Evolutionary conservation across 1,140 invertebrate genomes (phyloP).

Genomic region (Aethina tumida): DNA sequence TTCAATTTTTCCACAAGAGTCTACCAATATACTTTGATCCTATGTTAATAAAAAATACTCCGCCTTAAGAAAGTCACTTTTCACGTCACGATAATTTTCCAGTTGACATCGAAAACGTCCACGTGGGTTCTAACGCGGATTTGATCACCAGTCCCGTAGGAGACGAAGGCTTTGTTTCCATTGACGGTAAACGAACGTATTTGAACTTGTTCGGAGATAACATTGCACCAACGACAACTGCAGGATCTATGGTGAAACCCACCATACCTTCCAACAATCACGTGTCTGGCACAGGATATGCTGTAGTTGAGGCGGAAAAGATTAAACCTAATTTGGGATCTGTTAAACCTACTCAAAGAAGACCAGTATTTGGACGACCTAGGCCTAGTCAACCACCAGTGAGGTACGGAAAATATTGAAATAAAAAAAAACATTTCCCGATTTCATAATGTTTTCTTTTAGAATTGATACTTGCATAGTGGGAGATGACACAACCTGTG

Average conservation of each 20-base stretch:
- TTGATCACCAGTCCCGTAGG: constrained; percentile 68
- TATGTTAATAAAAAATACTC: no score
- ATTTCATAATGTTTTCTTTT: constrained; percentile 9
- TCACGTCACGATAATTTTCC: constrained; percentile 9
- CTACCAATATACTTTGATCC: no score
- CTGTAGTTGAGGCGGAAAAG: constrained; percentile 14
- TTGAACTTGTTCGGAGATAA: constrained; percentile 66
- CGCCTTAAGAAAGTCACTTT: background rate
- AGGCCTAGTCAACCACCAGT: constrained; percentile 54
- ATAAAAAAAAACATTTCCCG: background rate
- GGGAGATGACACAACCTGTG: constrained; percentile 86
- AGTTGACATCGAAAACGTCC: constrained; percentile 33
- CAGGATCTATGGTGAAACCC: constrained; percentile 23
- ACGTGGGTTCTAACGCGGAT: constrained; percentile 36
- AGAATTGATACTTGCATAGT: constrained; percentile 91
- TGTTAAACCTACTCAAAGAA: constrained; percentile 34
- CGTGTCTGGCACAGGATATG: constrained; percentile 20
- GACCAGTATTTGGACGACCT: constrained; percentile 42
- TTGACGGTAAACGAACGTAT: constrained; percentile 82
- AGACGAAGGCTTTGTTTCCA: constrained; percentile 80
- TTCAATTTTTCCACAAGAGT: no score
- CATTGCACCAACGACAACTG: constrained; percentile 20
- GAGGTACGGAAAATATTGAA: constrained; percentile 24
- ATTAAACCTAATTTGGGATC: constrained; percentile 19
- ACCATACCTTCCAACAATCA: constrained; percentile 29